These are phyloP conservation scores for Taurulus bubalis DNA, from an alignment of 2,113 vertebrate genomes.

Conservation along the genomic window DNA sequence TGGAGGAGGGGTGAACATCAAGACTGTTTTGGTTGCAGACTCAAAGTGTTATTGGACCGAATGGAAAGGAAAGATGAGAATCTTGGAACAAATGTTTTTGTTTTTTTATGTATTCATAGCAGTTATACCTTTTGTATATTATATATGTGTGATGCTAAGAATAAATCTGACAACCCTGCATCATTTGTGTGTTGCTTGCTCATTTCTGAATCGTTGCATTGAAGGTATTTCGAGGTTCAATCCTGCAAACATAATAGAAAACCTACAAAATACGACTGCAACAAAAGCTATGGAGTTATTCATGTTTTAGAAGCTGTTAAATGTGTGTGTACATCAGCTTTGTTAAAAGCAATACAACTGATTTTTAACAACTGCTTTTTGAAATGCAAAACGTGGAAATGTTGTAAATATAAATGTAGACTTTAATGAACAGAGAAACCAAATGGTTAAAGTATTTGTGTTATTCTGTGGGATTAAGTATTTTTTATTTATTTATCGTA, in stretches of 20 bases:
- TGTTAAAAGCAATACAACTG: neutral
- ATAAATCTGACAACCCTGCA: constrained; percentile 44
- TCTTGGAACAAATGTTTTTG: neutral
- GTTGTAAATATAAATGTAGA: neutral
- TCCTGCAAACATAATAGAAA: neutral
- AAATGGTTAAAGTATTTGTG: neutral
- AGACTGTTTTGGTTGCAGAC: constrained; percentile 10
- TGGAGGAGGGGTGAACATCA: neutral
- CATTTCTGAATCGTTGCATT: neutral
- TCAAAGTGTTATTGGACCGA: constrained; percentile 25
- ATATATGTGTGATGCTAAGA: constrained; percentile 16
- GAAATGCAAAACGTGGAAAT: neutral
- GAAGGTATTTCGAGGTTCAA: neutral
- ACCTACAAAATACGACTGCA: neutral
- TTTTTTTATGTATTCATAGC: constrained; percentile 28
- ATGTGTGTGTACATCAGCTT: neutral
- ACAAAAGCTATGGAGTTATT: neutral
- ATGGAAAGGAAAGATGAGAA: neutral
- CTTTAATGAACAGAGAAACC: neutral
- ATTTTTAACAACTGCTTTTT: too few species aligned
- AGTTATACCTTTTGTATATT: constrained; percentile 35
- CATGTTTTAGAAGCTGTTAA: neutral
- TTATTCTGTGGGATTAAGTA: neutral
- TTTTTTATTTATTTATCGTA: neutral
- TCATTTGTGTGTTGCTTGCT: neutral